Percentiles rank a stretch among this genome's conserved stretches.
phyloP scores from a whole-genome alignment of 2,113 vertebrate species.

The Otis tarda region DNA sequence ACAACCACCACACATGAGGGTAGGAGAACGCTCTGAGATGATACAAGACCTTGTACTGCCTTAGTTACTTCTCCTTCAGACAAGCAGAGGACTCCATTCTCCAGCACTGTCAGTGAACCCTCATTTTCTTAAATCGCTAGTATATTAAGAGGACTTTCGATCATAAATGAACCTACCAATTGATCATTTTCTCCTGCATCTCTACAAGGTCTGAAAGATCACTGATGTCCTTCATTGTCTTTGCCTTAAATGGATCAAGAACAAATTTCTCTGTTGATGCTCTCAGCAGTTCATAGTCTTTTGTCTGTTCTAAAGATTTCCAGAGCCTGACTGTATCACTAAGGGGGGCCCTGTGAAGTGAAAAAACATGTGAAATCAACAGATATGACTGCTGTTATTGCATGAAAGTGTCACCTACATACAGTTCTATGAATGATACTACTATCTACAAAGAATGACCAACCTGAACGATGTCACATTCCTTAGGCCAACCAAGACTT shows the following conservation, averaged over 20 bases:
- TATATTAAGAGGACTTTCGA: neutral
- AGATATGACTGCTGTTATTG: neutral
- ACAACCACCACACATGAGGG: accelerated
- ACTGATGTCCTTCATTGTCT: conserved; percentile 81
- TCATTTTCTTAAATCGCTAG: neutral
- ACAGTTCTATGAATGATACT: neutral
- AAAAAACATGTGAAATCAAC: neutral
- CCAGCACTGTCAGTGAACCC: neutral
- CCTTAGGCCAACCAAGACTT: conserved; percentile 75
- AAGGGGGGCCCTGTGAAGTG: conserved; percentile 82
- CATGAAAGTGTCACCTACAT: neutral
- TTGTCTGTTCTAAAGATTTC: conserved; percentile 78
- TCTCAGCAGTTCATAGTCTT: conserved; percentile 71
- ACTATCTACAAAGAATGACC: neutral
- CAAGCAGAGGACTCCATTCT: neutral
- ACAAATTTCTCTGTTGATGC: conserved; percentile 82
- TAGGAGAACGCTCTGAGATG: neutral
- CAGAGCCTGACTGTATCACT: conserved; percentile 83
- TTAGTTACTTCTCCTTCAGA: neutral
- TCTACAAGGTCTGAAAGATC: conserved; percentile 83
- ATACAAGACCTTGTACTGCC: neutral
- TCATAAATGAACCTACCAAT: conserved; percentile 67
- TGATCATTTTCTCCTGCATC: conserved; percentile 78
- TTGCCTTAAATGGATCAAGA: conserved; percentile 86
- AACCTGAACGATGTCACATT: conserved; percentile 86